phyloP scores from a whole-genome alignment of 1,140 invertebrate genomes.

The Leptinotarsa undecemlineata region DNA sequence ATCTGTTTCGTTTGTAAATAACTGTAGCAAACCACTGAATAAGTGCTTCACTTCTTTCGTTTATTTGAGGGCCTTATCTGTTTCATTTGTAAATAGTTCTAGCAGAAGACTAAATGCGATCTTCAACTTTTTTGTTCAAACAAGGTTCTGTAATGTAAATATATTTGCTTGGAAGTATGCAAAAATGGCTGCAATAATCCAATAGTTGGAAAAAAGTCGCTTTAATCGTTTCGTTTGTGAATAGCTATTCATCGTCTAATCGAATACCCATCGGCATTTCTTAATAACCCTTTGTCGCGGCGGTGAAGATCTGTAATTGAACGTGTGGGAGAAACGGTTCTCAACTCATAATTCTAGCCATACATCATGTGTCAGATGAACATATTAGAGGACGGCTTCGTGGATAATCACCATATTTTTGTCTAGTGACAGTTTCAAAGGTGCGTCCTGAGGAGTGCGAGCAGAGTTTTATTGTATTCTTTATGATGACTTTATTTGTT shows the following conservation, averaged over 20 bases:
- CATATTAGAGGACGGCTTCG: neutral
- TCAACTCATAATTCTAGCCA: slow-evolving; percentile 24
- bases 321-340: slow-evolving; percentile 24
- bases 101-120: no score
- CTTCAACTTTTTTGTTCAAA: no score
- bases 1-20: no score
- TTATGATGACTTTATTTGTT: slow-evolving; percentile 9
- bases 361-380: slow-evolving; percentile 24
- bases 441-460: neutral
- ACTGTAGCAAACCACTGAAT: no score
- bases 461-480: neutral
- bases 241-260: neutral
- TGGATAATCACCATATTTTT: slow-evolving; percentile 22
- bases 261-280: neutral
- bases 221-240: neutral
- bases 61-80: no score
- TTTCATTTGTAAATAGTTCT: no score
- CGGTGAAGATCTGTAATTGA: slow-evolving; percentile 25
- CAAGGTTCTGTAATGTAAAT: no score
- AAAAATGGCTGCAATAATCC: no score
- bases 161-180: no score
- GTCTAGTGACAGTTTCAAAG: slow-evolving; percentile 20
- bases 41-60: no score
- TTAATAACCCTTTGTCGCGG: slow-evolving; percentile 9
- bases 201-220: neutral